Percentiles rank a stretch among this genome's conserved stretches.
Evolutionary conservation across 2,113 vertebrate genomes (phyloP).

Genomic region (Tupaia chinensis): DNA sequence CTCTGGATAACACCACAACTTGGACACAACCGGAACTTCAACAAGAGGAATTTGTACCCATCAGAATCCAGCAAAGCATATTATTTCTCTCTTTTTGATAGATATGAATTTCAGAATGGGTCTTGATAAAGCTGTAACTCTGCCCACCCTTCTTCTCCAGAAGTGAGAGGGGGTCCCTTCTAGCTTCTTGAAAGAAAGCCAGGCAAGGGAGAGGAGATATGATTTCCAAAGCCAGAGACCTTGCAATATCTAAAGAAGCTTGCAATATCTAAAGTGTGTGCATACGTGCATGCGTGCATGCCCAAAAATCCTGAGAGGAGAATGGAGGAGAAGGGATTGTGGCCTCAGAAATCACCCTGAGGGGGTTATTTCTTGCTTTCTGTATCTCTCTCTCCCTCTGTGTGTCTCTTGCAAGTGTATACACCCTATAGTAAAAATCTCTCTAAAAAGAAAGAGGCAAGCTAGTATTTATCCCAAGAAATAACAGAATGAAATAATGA

Average conservation of each 20-base stretch:
- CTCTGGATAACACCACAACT: background rate
- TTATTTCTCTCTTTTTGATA: background rate
- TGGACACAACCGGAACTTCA: background rate
- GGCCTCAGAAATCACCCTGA: too few species aligned
- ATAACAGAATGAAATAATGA: background rate
- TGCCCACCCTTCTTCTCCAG: fast-evolving
- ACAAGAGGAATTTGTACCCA: background rate
- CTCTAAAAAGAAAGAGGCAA: too few species aligned
- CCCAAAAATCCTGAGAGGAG: too few species aligned
- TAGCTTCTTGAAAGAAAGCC: background rate
- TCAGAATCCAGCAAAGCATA: background rate
- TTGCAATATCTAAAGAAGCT: background rate
- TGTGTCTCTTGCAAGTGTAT: too few species aligned
- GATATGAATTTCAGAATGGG: background rate
- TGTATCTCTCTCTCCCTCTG: too few species aligned
- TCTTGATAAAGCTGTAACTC: background rate
- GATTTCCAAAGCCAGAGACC: background rate
- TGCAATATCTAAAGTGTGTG: too few species aligned
- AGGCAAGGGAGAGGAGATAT: background rate
- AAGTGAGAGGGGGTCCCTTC: background rate
- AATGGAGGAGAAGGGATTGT: too few species aligned
- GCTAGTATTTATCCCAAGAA: background rate
- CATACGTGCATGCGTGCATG: too few species aligned
- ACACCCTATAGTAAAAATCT: too few species aligned
- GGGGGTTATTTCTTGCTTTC: too few species aligned